Evolutionary conservation across 2,113 vertebrate genomes (phyloP).

Genomic region (Oplegnathus fasciatus): DNA sequence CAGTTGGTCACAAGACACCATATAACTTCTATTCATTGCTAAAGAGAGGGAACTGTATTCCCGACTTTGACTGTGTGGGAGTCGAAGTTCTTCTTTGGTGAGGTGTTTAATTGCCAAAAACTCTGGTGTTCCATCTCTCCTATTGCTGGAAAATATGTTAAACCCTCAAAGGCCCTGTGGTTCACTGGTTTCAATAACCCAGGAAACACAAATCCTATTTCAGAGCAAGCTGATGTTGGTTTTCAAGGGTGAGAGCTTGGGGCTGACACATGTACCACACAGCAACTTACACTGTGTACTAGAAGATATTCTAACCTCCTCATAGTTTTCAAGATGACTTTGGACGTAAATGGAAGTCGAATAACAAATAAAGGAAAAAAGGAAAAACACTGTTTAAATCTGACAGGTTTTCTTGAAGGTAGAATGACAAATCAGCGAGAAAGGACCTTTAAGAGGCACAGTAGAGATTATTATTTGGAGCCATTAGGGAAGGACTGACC

Average conservation of each 20-base stretch:
- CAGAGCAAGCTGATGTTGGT: conserved; percentile 56
- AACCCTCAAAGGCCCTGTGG: conserved; percentile 56
- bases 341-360: conserved; percentile 33
- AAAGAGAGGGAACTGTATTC: conserved; percentile 42
- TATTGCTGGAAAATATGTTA: conserved; percentile 65
- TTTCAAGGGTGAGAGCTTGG: conserved; percentile 51
- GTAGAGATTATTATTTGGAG: conserved; percentile 1
- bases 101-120: conserved; percentile 64
- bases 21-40: conserved; percentile 35
- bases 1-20: conserved; percentile 27
- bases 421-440: conserved; percentile 49
- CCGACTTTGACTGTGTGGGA: conserved; percentile 40
- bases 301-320: conserved; percentile 46
- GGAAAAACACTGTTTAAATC: conserved; percentile 64
- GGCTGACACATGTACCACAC: conserved; percentile 33
- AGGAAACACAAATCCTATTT: conserved; percentile 64
- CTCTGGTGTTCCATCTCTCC: conserved; percentile 33
- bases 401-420: conserved; percentile 42
- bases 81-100: conserved; percentile 31
- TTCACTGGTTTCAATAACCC: conserved; percentile 70
- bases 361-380: conserved; percentile 63
- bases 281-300: neutral
- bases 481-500: conserved; percentile 35
- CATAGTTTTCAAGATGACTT: conserved; percentile 42
- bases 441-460: conserved; percentile 34